A percentile compares a stretch with the other conserved stretches of the same genome.
Conservation (phyloP, 2,888 invertebrate species). For the Drosophila parthenogenetica region DNA sequence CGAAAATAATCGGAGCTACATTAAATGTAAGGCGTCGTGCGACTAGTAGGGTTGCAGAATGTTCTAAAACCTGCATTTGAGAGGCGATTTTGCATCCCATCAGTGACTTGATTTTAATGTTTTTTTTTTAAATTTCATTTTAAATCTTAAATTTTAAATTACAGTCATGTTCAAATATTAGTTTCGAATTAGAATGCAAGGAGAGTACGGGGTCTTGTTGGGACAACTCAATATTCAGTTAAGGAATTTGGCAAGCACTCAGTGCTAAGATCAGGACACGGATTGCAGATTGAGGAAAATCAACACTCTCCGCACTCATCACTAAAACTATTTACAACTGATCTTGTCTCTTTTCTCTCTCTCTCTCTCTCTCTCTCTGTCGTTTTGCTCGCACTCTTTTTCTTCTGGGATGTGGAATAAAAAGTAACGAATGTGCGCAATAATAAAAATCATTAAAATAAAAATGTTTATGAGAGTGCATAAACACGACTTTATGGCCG, state of each 20-base stretch:
- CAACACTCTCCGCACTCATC: background rate
- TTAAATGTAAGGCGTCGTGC: too few species aligned
- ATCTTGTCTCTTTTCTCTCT: constrained; percentile 46
- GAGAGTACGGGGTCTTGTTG: too few species aligned
- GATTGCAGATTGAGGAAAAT: constrained; percentile 34
- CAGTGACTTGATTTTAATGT: too few species aligned
- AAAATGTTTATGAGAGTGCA: constrained; percentile 83
- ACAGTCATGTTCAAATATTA: too few species aligned
- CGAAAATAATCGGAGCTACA: too few species aligned
- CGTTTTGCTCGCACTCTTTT: background rate
- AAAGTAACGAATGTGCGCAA: constrained; percentile 81
- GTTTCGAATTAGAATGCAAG: too few species aligned
- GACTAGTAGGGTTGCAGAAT: too few species aligned
- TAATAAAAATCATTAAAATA: constrained; percentile 83
- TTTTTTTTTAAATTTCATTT: too few species aligned
- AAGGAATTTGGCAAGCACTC: constrained; percentile 36
- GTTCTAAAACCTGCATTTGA: too few species aligned
- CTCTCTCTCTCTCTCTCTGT: background rate
- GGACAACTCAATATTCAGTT: constrained; percentile 4
- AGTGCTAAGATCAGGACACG: constrained; percentile 51
- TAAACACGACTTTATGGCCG: constrained; percentile 67
- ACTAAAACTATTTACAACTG: constrained; percentile 10
- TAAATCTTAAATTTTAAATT: too few species aligned
- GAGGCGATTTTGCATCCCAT: too few species aligned
- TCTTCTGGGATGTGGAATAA: constrained; percentile 41